Conservation (phyloP, 2,113 vertebrate genomes). For the Acrocephalus arundinaceus region DNA sequence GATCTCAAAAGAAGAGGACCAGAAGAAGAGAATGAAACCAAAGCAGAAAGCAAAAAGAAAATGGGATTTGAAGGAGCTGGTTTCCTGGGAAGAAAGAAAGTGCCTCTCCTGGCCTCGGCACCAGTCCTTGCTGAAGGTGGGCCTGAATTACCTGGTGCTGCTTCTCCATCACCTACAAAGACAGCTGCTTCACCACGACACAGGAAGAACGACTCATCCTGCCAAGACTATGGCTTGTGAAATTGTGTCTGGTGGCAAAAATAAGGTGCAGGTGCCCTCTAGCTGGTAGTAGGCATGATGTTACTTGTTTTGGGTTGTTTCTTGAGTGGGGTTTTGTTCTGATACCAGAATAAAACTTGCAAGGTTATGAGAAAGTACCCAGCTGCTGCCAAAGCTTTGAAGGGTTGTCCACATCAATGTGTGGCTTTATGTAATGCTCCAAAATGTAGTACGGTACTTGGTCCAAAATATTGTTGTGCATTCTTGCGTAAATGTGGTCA, state of each 20-base stretch:
- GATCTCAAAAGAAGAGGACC: slow-evolving; percentile 79
- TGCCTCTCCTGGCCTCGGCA: slow-evolving; percentile 80
- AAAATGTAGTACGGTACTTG: background rate
- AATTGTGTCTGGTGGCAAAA: background rate
- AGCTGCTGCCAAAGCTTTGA: slow-evolving; percentile 16
- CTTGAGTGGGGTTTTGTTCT: background rate
- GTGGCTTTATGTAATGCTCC: background rate
- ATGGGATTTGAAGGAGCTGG: slow-evolving; percentile 86
- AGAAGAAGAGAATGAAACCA: slow-evolving; percentile 80
- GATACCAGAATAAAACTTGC: background rate
- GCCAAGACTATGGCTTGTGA: slow-evolving; percentile 86
- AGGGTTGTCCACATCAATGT: background rate
- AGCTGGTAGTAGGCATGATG: background rate
- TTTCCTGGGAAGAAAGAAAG: slow-evolving; percentile 87
- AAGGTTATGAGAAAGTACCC: background rate
- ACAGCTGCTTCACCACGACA: slow-evolving; percentile 88
- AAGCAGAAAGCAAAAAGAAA: slow-evolving; percentile 79
- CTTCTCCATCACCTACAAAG: slow-evolving; percentile 92
- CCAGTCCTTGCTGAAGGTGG: slow-evolving; percentile 82
- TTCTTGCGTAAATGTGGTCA: slow-evolving; percentile 33
- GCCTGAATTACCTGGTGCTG: slow-evolving; percentile 83
- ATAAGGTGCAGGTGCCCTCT: background rate
- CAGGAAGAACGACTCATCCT: slow-evolving; percentile 81
- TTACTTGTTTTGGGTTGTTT: background rate
- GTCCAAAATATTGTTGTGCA: slow-evolving; percentile 56